phyloP scores from a whole-genome alignment of 2,888 invertebrate species.

The Oithona nana region DNA sequence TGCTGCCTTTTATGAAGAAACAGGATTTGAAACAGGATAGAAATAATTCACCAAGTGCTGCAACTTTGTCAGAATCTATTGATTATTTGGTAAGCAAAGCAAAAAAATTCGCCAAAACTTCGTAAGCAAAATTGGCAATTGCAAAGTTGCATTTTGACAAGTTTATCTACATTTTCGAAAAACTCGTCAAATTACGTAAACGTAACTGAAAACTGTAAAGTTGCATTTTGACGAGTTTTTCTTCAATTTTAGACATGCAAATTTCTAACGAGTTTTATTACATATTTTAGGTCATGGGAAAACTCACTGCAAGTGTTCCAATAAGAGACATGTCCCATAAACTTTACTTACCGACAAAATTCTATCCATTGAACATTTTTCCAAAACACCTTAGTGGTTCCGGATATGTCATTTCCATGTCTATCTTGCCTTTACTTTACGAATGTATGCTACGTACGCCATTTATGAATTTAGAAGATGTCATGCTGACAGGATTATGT shows the following conservation, averaged over 20 bases:
- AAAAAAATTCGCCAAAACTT: no score
- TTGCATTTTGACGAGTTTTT: no score
- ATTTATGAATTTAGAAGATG: slow-evolving; percentile 13
- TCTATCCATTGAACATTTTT: slow-evolving; percentile 10
- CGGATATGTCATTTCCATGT: background rate
- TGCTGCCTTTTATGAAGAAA: background rate
- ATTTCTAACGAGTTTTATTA: no score
- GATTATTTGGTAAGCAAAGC: background rate
- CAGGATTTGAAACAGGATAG: no score
- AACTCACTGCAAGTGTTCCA: background rate
- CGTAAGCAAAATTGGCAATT: no score
- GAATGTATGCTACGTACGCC: background rate
- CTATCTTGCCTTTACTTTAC: background rate
- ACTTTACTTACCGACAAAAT: slow-evolving; percentile 8
- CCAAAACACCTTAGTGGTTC: slow-evolving; percentile 1
- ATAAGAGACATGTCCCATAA: background rate
- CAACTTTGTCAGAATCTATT: background rate
- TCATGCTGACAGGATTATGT: slow-evolving; percentile 5
- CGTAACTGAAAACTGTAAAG: no score
- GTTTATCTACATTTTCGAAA: no score
- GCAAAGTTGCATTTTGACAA: no score
- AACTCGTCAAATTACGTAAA: no score
- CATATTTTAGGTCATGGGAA: background rate
- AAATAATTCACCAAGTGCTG: no score
- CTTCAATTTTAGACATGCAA: no score